These are phyloP conservation scores for Conistra vaccinii DNA, from an alignment of 2,888 invertebrate species.

Conservation along the genomic window DNA sequence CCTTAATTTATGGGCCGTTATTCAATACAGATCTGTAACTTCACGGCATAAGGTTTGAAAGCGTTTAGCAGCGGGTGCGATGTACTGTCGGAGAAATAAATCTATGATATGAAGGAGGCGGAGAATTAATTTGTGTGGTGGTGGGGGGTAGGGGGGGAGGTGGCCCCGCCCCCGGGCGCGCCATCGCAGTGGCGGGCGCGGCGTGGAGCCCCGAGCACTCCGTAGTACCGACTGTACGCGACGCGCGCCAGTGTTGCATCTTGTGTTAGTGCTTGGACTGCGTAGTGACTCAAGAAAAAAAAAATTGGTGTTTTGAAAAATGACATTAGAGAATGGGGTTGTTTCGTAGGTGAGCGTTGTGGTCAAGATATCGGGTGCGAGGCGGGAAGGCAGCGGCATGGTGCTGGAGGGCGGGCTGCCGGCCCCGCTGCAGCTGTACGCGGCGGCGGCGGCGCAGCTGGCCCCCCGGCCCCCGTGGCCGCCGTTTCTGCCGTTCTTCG, in stretches of 20 bases:
- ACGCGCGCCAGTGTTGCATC: constrained; percentile 70
- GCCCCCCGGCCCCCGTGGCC: constrained; percentile 91
- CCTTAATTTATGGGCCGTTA: constrained; percentile 87
- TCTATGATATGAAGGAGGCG: constrained; percentile 91
- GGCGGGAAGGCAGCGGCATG: constrained; percentile 86
- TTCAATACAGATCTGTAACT: constrained; percentile 87
- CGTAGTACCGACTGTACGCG: constrained; percentile 62
- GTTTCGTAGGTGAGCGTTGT: constrained; percentile 71
- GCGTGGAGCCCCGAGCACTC: constrained; percentile 64
- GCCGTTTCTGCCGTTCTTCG: constrained; percentile 91
- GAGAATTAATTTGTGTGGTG: constrained; percentile 85
- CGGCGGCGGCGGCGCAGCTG: constrained; percentile 92
- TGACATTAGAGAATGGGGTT: constrained; percentile 78
- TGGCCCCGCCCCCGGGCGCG: constrained; percentile 85
- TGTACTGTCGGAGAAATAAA: constrained; percentile 87
- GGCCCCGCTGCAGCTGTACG: constrained; percentile 93
- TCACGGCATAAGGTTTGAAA: constrained; percentile 87
- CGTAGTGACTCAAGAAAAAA: constrained; percentile 68
- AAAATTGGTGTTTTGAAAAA: constrained; percentile 64
- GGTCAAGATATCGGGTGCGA: constrained; percentile 83
- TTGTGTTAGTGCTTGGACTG: constrained; percentile 56
- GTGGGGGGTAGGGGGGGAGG: constrained; percentile 82
- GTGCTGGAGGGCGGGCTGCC: constrained; percentile 93
- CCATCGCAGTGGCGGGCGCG: constrained; percentile 87
- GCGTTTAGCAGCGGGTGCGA: constrained; percentile 82